A percentile compares a stretch with the other conserved stretches of the same genome.
phyloP scores from a whole-genome alignment of 2,797 vertebrate species.

The Rhabdomys pumilio region DNA sequence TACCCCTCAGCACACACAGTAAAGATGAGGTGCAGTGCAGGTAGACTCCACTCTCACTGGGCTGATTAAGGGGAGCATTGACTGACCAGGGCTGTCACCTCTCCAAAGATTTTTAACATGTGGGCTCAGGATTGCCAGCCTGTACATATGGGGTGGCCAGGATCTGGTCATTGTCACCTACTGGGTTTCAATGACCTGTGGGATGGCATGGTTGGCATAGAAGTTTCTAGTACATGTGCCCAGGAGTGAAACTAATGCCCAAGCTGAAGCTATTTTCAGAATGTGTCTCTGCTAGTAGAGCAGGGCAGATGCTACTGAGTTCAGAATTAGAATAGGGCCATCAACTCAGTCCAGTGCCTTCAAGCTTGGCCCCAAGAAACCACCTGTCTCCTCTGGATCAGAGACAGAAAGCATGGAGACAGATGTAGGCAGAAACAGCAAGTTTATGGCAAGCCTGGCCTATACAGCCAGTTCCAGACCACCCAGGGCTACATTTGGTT shows the following conservation, averaged over 20 bases:
- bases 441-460: too few species aligned
- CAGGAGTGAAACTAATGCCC: background rate
- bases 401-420: background rate
- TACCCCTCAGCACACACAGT: background rate
- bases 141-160: background rate
- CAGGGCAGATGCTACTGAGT: too few species aligned
- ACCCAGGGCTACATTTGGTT: background rate
- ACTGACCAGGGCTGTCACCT: background rate
- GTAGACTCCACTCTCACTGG: background rate
- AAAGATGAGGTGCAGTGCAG: background rate
- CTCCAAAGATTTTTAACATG: background rate
- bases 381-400: background rate
- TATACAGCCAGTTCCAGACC: background rate
- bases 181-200: background rate
- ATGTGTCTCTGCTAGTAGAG: background rate
- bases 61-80: background rate
- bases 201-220: background rate
- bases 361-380: background rate
- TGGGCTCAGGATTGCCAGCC: background rate
- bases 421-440: background rate
- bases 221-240: background rate
- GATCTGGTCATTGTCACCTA: background rate
- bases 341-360: background rate
- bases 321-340: background rate
- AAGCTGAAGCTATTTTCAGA: background rate